Conservation (phyloP, 2,888 invertebrate genomes). For the Azorinus chamasolen region DNA sequence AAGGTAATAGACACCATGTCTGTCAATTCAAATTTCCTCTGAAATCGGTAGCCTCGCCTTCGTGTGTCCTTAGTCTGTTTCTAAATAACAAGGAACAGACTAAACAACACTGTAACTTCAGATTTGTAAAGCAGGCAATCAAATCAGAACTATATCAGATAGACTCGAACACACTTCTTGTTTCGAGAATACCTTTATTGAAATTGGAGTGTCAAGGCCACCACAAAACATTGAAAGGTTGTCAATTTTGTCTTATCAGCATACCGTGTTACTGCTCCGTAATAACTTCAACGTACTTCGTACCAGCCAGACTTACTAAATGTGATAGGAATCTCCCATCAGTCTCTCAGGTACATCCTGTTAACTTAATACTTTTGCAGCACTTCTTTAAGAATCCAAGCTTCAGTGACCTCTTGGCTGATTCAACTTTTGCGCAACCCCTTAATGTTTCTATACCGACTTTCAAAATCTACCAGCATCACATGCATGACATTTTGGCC, state of each 20-base stretch:
- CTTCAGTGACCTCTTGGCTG: conserved; percentile 20
- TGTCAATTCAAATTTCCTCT: conserved; percentile 18
- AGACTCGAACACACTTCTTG: conserved; percentile 11
- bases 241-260: conserved; percentile 18
- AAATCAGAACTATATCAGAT: conserved; percentile 4
- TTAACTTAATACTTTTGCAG: conserved; percentile 38
- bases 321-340: conserved; percentile 1
- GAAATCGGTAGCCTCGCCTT: conserved; percentile 11
- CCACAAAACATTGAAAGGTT: conserved; percentile 23
- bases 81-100: conserved; percentile 5
- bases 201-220: too few relatives aligned
- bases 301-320: neutral
- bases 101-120: conserved; percentile 14
- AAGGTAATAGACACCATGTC: neutral
- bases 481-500: too few relatives aligned
- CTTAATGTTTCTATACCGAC: too few relatives aligned
- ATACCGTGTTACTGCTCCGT: conserved; percentile 20
- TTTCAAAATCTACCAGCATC: too few relatives aligned
- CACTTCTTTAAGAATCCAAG: conserved; percentile 32
- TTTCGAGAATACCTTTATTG: conserved; percentile 10
- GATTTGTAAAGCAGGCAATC: conserved; percentile 31
- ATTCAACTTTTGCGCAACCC: conserved; percentile 27
- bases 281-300: conserved; percentile 2
- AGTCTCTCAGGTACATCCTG: conserved; percentile 33
- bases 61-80: conserved; percentile 18